These are phyloP conservation scores for Hoplostethus atlanticus DNA, from an alignment of 2,797 vertebrate species.

Conservation along the genomic window DNA sequence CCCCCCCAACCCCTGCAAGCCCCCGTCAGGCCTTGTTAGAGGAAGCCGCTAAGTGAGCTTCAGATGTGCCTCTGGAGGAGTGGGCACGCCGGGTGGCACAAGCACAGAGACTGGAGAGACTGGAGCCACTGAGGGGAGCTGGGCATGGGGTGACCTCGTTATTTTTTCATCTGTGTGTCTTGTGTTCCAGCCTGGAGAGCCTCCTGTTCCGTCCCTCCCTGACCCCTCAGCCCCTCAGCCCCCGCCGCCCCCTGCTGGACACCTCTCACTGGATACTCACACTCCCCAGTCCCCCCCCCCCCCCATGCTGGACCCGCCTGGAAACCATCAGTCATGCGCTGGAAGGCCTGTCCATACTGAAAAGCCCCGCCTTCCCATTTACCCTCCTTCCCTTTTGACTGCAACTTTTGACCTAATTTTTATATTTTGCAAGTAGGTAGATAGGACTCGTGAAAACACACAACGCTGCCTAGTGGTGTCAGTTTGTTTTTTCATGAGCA, in stretches of 20 bases:
- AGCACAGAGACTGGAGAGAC: conserved; percentile 21
- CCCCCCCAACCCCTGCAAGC: conserved; percentile 46
- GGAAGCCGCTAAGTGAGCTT: conserved; percentile 74
- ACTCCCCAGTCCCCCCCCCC: conserved; percentile 4
- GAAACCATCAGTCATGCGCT: conserved; percentile 50
- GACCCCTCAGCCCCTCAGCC: conserved; percentile 42
- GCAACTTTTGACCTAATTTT: conserved; percentile 75
- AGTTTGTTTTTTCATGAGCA: conserved; percentile 52
- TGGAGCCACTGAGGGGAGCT: conserved; percentile 30
- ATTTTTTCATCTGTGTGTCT: conserved; percentile 52
- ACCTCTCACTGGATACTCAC: not conserved
- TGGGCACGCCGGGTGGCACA: conserved; percentile 57
- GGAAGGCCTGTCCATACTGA: conserved; percentile 43
- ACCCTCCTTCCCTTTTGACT: conserved; percentile 46
- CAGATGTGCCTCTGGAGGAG: conserved; percentile 63
- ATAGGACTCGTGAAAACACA: conserved; percentile 44
- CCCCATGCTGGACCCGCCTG: conserved; percentile 59
- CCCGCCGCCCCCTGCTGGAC: conserved; percentile 13
- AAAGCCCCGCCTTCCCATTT: conserved; percentile 27
- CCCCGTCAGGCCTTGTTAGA: conserved; percentile 71
- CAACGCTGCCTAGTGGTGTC: conserved; percentile 53
- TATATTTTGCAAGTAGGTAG: conserved; percentile 72
- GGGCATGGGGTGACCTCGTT: conserved; percentile 63
- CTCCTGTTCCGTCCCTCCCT: conserved; percentile 37
- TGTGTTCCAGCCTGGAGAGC: conserved; percentile 70